Conservation (phyloP, 2,888 invertebrate genomes). For the Drosophila macrospina region DNA sequence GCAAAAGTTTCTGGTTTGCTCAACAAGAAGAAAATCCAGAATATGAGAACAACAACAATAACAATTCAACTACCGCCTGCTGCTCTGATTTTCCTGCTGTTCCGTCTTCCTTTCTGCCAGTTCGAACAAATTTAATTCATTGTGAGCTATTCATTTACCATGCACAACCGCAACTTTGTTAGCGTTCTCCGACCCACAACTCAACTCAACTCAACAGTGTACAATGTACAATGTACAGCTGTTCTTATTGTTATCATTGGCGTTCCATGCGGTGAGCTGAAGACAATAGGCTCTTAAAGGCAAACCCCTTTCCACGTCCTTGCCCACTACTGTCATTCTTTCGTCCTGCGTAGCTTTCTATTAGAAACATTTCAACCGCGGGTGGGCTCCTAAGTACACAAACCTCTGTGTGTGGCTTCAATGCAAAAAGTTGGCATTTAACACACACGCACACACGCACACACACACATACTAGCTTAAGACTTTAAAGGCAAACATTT, state of each 20-base stretch:
- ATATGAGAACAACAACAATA: conserved; percentile 24
- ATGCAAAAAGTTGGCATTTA: conserved; percentile 21
- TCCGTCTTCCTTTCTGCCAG: conserved; percentile 21
- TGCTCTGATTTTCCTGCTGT: conserved; percentile 17
- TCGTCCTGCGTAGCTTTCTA: conserved; percentile 23
- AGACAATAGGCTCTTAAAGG: conserved; percentile 37
- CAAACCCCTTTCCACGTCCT: not conserved
- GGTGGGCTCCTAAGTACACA: conserved; percentile 28
- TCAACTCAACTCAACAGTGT: not conserved
- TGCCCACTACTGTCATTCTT: conserved; percentile 23
- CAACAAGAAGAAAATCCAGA: conserved; percentile 23
- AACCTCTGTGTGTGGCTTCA: not conserved
- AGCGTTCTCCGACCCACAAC: conserved; percentile 7
- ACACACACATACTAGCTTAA: conserved; percentile 23
- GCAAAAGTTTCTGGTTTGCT: conserved; percentile 42
- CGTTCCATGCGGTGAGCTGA: conserved; percentile 30
- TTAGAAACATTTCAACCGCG: conserved; percentile 43
- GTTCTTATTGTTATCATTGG: conserved; percentile 35
- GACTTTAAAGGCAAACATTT: conserved; percentile 42
- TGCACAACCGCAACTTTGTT: conserved; percentile 35
- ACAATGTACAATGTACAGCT: conserved; percentile 16
- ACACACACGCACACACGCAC: conserved; percentile 14
- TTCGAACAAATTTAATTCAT: conserved; percentile 69
- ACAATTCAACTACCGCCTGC: conserved; percentile 29
- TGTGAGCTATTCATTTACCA: conserved; percentile 65